These are phyloP conservation scores for Pachypanchax playfairii DNA, from an alignment of 2,113 vertebrate genomes.

Conservation along the genomic window DNA sequence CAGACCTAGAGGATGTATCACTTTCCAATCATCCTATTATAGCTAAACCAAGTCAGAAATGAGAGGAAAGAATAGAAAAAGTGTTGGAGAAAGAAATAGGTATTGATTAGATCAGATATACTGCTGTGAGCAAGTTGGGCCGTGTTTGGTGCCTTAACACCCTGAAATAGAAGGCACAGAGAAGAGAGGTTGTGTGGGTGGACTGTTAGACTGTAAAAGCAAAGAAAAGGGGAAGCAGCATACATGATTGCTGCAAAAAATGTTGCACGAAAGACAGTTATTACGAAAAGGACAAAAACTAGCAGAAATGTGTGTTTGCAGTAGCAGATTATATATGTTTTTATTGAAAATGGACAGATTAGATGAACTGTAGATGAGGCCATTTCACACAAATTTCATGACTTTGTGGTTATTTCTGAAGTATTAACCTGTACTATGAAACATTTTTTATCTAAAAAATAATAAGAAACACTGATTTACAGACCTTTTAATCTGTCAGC, in stretches of 20 bases:
- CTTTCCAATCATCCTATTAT: conserved; percentile 63
- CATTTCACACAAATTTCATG: too few relatives aligned
- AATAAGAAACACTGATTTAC: too few relatives aligned
- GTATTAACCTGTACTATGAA: too few relatives aligned
- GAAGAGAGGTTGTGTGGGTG: conserved; percentile 39
- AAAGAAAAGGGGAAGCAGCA: conserved; percentile 5
- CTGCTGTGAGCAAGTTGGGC: conserved; percentile 44
- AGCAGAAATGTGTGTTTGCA: not conserved
- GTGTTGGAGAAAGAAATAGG: conserved; percentile 51
- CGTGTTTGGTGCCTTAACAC: conserved; percentile 57
- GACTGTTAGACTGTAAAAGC: conserved; percentile 37
- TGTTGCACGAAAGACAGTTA: conserved; percentile 1
- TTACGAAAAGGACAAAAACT: not conserved
- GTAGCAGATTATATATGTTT: not conserved
- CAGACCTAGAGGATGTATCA: conserved; percentile 43
- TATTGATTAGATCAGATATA: conserved; percentile 70
- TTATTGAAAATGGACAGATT: too few relatives aligned
- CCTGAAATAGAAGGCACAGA: conserved; percentile 38
- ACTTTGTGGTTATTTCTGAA: too few relatives aligned
- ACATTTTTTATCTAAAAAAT: too few relatives aligned
- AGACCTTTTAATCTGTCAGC: too few relatives aligned
- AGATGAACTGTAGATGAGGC: too few relatives aligned
- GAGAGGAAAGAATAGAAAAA: conserved; percentile 36
- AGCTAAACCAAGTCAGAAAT: conserved; percentile 38
- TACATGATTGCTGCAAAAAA: conserved; percentile 9